Conservation (phyloP, 2,888 invertebrate genomes). For the Teleiodes luculella region DNA sequence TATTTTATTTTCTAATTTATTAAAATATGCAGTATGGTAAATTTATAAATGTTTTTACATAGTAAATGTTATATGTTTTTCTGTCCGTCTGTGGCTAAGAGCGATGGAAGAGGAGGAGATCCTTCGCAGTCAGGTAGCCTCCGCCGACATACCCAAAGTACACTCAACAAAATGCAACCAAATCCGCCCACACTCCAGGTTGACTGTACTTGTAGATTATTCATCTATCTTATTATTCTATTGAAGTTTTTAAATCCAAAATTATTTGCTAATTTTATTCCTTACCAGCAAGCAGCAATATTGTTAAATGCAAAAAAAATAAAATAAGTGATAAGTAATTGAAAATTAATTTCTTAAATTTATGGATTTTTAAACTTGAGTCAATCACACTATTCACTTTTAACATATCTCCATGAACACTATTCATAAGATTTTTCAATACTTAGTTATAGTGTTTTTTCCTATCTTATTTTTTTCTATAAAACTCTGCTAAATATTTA, state of each 20-base stretch:
- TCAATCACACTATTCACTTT: too few species aligned
- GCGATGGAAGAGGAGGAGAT: constrained; percentile 61
- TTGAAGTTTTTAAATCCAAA: neutral
- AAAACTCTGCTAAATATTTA: too few species aligned
- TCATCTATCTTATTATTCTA: constrained; percentile 25
- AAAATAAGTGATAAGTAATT: too few species aligned
- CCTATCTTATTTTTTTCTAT: too few species aligned
- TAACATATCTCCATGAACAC: too few species aligned
- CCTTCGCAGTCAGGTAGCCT: constrained; percentile 45
- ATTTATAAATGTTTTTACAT: constrained; percentile 3
- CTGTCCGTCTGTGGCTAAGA: constrained; percentile 38
- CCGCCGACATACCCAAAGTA: constrained; percentile 65
- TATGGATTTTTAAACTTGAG: too few species aligned
- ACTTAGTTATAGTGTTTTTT: too few species aligned
- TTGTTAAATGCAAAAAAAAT: too few species aligned
- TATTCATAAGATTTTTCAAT: too few species aligned
- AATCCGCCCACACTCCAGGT: constrained; percentile 73
- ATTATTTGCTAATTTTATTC: too few species aligned
- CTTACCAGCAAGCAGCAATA: too few species aligned
- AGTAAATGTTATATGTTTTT: constrained; percentile 23
- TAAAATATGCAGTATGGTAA: neutral
- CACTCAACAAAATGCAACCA: constrained; percentile 60
- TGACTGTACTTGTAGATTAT: constrained; percentile 25
- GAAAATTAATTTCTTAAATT: too few species aligned
- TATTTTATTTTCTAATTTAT: neutral